Evolutionary conservation across 2,797 vertebrate genomes (phyloP).

Genomic region (Danio albolineatus): DNA sequence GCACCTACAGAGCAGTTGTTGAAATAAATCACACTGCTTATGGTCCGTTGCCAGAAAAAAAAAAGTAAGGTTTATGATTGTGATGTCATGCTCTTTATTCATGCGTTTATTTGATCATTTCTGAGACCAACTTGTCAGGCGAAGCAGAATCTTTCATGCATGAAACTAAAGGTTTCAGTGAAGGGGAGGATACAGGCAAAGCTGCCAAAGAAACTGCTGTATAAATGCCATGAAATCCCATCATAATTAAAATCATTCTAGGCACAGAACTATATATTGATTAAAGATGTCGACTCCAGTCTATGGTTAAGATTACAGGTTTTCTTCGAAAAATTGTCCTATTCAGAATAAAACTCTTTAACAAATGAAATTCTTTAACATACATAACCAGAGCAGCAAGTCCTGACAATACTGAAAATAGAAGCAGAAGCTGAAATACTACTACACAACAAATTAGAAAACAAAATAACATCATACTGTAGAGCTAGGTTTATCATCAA

Average conservation of each 20-base stretch:
- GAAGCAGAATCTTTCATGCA: not conserved
- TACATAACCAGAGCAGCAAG: not conserved
- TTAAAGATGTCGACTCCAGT: not conserved
- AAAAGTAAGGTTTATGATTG: not conserved
- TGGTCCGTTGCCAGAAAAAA: not conserved
- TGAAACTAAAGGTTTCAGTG: not conserved
- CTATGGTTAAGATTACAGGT: not conserved
- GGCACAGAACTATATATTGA: not conserved
- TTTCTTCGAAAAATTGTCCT: not conserved
- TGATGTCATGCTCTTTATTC: not conserved
- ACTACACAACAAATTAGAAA: not conserved
- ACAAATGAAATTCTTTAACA: too few species aligned
- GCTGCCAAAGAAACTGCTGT: not conserved
- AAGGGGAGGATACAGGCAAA: not conserved
- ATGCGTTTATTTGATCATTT: not conserved
- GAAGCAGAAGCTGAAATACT: not conserved
- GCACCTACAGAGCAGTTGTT: slow-evolving; percentile 23
- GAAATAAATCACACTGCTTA: slow-evolving; percentile 12
- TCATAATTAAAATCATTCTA: not conserved
- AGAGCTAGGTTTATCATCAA: not conserved
- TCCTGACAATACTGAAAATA: not conserved
- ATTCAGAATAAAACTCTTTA: not conserved
- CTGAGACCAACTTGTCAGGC: slow-evolving; percentile 3
- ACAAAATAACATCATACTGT: not conserved
- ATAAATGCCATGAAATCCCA: not conserved